Evolutionary conservation across 2,797 vertebrate species (phyloP).

Genomic region (Cercopithecus neglectus): DNA sequence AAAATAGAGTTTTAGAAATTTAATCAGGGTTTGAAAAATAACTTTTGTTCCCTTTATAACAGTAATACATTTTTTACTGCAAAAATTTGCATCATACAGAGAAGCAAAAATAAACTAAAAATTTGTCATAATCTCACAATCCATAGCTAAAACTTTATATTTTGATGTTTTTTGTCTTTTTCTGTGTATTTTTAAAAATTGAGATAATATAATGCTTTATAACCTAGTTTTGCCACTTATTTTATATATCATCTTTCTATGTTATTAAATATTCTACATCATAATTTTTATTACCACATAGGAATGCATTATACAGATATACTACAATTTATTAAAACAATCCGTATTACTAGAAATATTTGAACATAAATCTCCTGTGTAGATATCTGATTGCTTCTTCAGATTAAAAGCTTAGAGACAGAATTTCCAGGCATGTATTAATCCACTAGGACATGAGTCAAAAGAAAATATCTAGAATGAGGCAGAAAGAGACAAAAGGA

Average conservation of each 20-base stretch:
- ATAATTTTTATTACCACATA: background rate
- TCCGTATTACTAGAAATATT: background rate
- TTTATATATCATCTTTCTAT: background rate
- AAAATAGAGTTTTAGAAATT: background rate
- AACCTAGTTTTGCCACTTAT: background rate
- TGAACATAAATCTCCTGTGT: background rate
- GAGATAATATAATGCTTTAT: background rate
- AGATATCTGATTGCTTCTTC: background rate
- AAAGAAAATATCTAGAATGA: constrained; percentile 8
- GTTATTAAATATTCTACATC: background rate
- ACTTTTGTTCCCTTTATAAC: background rate
- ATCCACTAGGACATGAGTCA: background rate
- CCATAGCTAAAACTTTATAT: background rate
- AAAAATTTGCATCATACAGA: background rate
- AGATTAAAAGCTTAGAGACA: constrained; percentile 11
- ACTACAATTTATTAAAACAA: background rate
- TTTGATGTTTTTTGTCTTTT: background rate
- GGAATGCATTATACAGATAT: background rate
- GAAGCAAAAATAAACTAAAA: background rate
- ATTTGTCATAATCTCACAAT: background rate
- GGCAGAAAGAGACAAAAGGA: background rate
- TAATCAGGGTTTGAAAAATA: background rate
- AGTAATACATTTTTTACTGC: background rate
- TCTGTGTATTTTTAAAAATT: background rate
- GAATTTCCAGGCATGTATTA: background rate